Conservation (phyloP, 2,888 invertebrate genomes). For the Parthenolecanium corni region DNA sequence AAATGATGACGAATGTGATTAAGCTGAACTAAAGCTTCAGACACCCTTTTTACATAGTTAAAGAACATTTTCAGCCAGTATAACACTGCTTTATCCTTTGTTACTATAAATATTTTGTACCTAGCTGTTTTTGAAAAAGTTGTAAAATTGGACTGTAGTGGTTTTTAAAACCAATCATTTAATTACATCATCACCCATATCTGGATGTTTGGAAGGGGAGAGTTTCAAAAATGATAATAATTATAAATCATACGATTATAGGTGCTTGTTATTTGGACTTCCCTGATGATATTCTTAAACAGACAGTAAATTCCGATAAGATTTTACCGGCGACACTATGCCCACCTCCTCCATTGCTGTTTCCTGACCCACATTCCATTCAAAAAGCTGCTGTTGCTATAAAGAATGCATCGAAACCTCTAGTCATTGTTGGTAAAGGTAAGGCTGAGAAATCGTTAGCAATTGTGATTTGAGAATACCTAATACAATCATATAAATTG, state of each 20-base stretch:
- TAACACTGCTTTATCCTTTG: not conserved
- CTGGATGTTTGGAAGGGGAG: too few relatives aligned
- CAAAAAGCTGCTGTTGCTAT: constrained; percentile 57
- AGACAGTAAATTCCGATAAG: constrained; percentile 38
- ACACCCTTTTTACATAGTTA: too few relatives aligned
- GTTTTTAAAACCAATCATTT: not conserved
- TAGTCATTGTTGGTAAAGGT: constrained; percentile 82
- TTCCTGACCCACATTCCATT: constrained; percentile 60
- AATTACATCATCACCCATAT: too few relatives aligned
- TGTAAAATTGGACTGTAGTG: not conserved
- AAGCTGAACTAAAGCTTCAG: not conserved
- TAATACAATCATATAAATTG: not conserved
- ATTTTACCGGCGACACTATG: constrained; percentile 36
- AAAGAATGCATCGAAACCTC: constrained; percentile 60
- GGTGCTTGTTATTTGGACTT: constrained; percentile 77
- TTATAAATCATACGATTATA: constrained; percentile 34
- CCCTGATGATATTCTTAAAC: constrained; percentile 68
- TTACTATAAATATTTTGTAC: not conserved
- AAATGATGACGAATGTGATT: not conserved
- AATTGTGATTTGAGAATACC: not conserved
- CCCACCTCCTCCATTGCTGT: constrained; percentile 52
- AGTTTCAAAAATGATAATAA: too few relatives aligned
- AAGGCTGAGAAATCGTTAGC: constrained; percentile 12
- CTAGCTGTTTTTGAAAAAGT: not conserved
- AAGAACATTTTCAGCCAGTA: too few relatives aligned